These are phyloP conservation scores for Hirtodrosophila duncani DNA, from an alignment of 2,888 invertebrate genomes.

Conservation along the genomic window DNA sequence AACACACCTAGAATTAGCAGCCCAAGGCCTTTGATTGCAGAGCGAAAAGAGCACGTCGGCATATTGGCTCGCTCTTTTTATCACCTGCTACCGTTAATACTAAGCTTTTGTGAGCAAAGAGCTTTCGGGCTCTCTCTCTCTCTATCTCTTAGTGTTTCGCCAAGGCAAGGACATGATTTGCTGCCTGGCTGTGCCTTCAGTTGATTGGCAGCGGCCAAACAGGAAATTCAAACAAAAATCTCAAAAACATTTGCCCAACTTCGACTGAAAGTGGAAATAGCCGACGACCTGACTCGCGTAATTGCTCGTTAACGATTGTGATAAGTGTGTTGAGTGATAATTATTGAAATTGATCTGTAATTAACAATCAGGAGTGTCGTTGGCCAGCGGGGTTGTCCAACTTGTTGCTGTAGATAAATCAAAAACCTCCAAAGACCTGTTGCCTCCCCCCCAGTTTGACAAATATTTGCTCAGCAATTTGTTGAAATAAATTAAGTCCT, in stretches of 20 bases:
- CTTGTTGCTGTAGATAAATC: too few species aligned
- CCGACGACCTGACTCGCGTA: conserved; percentile 15
- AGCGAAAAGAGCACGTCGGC: not conserved
- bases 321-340: too few species aligned
- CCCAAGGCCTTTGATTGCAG: conserved; percentile 5
- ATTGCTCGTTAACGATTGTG: too few species aligned
- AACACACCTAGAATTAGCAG: too few species aligned
- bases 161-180: conserved; percentile 52
- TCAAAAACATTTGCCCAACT: not conserved
- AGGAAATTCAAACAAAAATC: conserved; percentile 8
- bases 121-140: conserved; percentile 4
- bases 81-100: too few species aligned
- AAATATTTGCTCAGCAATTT: conserved; percentile 61
- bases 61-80: not conserved
- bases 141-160: not conserved
- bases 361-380: too few species aligned
- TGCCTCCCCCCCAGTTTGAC: too few species aligned
- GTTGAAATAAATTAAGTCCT: conserved; percentile 47
- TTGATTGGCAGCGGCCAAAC: conserved; percentile 73
- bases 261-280: conserved; percentile 7
- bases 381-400: too few species aligned
- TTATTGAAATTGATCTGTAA: too few species aligned
- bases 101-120: conserved; percentile 6
- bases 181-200: conserved; percentile 50
- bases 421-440: too few species aligned